These are phyloP conservation scores for Nemotelus nigrinus DNA, from an alignment of 2,888 invertebrate species.

Conservation along the genomic window DNA sequence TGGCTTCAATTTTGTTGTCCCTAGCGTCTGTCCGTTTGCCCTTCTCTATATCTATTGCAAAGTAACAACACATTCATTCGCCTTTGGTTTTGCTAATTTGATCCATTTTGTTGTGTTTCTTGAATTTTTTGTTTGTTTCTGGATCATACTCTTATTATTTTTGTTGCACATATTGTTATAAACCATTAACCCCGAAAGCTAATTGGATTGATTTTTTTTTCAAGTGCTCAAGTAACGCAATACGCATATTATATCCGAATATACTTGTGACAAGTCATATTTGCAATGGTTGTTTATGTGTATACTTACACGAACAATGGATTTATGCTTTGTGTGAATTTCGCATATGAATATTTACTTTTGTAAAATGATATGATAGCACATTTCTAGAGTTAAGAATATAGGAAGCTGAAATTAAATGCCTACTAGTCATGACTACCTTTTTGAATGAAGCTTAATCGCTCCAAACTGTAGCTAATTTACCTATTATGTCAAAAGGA, in stretches of 20 bases:
- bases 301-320: constrained; percentile 17
- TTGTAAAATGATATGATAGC: constrained; percentile 8
- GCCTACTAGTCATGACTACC: too few species aligned
- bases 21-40: neutral
- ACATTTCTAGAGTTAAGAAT: neutral
- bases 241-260: constrained; percentile 37
- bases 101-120: too few species aligned
- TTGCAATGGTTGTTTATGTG: neutral
- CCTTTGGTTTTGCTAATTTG: too few species aligned
- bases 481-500: too few species aligned
- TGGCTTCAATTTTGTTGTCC: constrained; percentile 39
- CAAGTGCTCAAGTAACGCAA: constrained; percentile 33
- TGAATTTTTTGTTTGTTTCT: too few species aligned
- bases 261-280: constrained; percentile 9
- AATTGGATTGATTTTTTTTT: constrained; percentile 58
- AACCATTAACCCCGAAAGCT: constrained; percentile 63
- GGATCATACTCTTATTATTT: neutral
- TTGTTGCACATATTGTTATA: constrained; percentile 43
- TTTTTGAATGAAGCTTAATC: too few species aligned
- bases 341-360: constrained; percentile 16
- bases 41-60: neutral
- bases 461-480: too few species aligned
- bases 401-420: neutral
- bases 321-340: constrained; percentile 15
- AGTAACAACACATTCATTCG: too few species aligned